Conservation (phyloP, 2,888 invertebrate species). For the Philereme vetulata region DNA sequence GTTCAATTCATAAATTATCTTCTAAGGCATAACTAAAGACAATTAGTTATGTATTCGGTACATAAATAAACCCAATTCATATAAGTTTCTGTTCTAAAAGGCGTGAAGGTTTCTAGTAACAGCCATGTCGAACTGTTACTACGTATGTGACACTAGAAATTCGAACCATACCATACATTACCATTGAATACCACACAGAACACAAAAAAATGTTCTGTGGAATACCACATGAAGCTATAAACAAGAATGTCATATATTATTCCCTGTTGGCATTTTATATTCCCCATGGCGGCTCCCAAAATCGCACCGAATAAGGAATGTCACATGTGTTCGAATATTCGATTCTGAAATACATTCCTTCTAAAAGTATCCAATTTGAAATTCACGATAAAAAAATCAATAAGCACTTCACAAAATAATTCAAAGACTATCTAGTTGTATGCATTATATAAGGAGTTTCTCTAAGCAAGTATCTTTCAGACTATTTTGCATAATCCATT, state of each 20-base stretch:
- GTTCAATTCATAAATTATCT: no score
- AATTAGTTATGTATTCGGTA: no score
- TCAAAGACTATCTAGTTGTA: no score
- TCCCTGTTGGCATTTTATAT: constrained; percentile 2
- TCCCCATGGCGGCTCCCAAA: constrained; percentile 6
- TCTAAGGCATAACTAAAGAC: no score
- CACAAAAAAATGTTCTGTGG: no score
- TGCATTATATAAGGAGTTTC: neutral
- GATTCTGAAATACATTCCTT: constrained; percentile 4
- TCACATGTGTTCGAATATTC: constrained; percentile 1
- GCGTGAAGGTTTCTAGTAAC: constrained; percentile 29
- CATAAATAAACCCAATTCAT: no score
- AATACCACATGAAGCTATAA: constrained; percentile 8
- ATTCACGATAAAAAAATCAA: no score
- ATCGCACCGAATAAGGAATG: constrained; percentile 3
- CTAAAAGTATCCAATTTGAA: no score
- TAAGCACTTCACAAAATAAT: no score
- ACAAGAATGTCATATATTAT: constrained; percentile 3
- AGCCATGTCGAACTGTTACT: constrained; percentile 4
- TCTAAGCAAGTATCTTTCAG: constrained; percentile 19
- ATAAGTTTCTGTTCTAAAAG: neutral
- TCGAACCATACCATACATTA: no score
- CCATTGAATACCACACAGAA: no score
- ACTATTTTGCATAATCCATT: constrained; percentile 53
- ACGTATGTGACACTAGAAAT: constrained; percentile 14